These are phyloP conservation scores for Philopotamus ludificatus DNA, from an alignment of 1,140 invertebrate genomes.

Conservation along the genomic window DNA sequence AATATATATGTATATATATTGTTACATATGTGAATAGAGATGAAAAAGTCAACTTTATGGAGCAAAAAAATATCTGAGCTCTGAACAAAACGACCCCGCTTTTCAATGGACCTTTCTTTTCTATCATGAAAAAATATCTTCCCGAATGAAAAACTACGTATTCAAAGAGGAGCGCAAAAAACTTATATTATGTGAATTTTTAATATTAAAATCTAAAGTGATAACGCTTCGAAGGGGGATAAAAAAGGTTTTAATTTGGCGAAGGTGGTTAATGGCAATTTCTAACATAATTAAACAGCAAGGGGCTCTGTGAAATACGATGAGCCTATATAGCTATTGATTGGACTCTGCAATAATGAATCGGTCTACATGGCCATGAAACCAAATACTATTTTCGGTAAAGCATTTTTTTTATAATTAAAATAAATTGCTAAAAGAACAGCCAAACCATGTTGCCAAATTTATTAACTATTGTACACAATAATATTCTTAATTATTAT, in stretches of 20 bases:
- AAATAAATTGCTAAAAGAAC: too few species aligned
- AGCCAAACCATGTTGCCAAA: too few species aligned
- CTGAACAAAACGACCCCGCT: too few species aligned
- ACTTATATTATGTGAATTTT: not conserved
- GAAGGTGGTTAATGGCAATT: not conserved
- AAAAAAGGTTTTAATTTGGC: slow-evolving; percentile 6
- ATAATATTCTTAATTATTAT: too few species aligned
- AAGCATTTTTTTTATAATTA: too few species aligned
- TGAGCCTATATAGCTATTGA: not conserved
- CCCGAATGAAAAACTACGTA: not conserved
- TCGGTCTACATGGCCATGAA: not conserved
- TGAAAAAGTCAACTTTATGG: too few species aligned
- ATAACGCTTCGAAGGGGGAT: not conserved
- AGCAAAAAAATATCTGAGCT: too few species aligned
- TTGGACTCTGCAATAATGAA: not conserved
- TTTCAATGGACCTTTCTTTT: not conserved
- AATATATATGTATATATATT: too few species aligned
- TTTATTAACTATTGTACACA: too few species aligned
- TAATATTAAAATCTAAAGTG: not conserved
- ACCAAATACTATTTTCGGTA: too few species aligned
- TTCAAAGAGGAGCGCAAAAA: not conserved
- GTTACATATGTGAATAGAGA: too few species aligned
- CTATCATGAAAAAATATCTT: not conserved
- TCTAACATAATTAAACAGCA: slow-evolving; percentile 2
- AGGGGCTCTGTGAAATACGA: not conserved